Conservation (phyloP, 2,113 vertebrate species). For the Phyllopteryx taeniolatus region DNA sequence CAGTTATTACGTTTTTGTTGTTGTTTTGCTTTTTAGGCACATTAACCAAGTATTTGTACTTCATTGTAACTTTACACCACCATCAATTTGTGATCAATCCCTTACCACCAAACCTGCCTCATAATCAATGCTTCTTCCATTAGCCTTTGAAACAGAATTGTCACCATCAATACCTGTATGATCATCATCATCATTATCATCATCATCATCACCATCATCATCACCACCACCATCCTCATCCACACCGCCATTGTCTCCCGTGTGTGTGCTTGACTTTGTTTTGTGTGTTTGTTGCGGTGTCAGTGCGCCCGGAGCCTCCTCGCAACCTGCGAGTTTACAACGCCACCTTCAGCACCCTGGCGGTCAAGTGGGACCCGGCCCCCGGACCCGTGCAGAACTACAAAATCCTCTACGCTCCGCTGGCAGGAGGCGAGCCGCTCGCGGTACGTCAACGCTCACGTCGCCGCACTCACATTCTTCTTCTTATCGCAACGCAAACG, state of each 20-base stretch:
- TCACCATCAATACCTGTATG: background rate
- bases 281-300: constrained; percentile 22
- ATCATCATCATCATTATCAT: background rate
- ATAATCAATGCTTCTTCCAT: background rate
- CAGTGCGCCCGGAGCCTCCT: constrained; percentile 82
- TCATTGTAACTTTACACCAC: no score
- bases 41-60: no score
- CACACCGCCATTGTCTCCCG: constrained; percentile 9
- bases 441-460: constrained; percentile 67
- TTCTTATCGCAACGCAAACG: no score
- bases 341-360: constrained; percentile 82
- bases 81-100: background rate
- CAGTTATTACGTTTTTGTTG: no score
- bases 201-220: background rate
- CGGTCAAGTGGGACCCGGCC: constrained; percentile 89
- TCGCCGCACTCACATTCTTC: no score
- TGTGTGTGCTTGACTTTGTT: background rate
- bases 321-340: constrained; percentile 89
- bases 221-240: constrained; percentile 10
- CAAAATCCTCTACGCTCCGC: constrained; percentile 78
- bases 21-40: no score
- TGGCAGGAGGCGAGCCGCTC: constrained; percentile 74
- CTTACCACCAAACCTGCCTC: background rate
- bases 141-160: background rate
- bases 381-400: constrained; percentile 86